Conservation (phyloP, 2,888 invertebrate species). For the Eretmocerus hayati region DNA sequence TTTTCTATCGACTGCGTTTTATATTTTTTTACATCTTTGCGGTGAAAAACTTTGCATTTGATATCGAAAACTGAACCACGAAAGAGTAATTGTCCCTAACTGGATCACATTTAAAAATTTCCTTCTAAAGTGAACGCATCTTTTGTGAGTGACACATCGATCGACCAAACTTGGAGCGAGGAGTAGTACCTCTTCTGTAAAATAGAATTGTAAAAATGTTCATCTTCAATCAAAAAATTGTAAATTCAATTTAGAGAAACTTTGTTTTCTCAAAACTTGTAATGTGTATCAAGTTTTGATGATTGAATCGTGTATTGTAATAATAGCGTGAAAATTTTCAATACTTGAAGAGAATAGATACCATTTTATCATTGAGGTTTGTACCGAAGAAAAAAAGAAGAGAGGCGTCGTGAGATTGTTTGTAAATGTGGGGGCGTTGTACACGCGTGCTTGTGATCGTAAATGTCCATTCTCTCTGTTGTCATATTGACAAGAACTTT, state of each 20-base stretch:
- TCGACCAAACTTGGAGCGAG: not conserved
- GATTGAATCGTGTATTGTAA: too few relatives aligned
- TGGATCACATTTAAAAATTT: too few relatives aligned
- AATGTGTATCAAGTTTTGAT: too few relatives aligned
- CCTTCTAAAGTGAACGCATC: too few relatives aligned
- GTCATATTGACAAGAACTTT: conserved; percentile 4
- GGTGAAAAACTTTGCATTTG: conserved; percentile 6
- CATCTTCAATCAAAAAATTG: conserved; percentile 10
- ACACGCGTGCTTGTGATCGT: not conserved
- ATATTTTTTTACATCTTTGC: conserved; percentile 6
- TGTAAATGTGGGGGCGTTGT: too few relatives aligned
- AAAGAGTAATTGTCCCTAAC: not conserved
- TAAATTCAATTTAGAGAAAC: conserved; percentile 9
- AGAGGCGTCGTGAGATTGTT: too few relatives aligned
- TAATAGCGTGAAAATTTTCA: too few relatives aligned
- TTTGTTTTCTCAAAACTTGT: conserved; percentile 19
- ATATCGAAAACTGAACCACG: not conserved
- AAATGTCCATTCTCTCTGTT: conserved; percentile 16
- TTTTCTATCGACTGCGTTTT: conserved; percentile 12
- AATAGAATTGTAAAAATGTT: conserved; percentile 19
- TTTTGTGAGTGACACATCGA: too few relatives aligned
- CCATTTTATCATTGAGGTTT: too few relatives aligned
- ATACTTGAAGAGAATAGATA: too few relatives aligned
- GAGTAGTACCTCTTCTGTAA: conserved; percentile 14
- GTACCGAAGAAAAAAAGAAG: too few relatives aligned